Conservation (phyloP, 2,113 vertebrate genomes). For the Burhinus bistriatus region DNA sequence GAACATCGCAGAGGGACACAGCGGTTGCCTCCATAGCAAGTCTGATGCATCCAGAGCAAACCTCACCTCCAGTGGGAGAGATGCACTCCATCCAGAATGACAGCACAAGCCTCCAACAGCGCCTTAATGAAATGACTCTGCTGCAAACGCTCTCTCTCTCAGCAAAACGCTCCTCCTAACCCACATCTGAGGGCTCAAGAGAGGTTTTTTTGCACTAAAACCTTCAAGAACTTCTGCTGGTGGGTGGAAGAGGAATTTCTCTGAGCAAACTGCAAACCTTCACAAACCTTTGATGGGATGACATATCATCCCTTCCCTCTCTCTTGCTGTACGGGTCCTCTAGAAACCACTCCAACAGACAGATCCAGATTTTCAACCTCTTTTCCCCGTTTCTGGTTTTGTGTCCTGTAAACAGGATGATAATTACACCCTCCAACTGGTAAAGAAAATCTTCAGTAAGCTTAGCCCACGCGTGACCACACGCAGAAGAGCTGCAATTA, state of each 20-base stretch:
- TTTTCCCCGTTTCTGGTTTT: background rate
- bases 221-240: background rate
- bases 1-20: background rate
- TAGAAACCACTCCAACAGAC: background rate
- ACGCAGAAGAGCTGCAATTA: background rate
- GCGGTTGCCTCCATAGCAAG: background rate
- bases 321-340: background rate
- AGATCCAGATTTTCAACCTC: background rate
- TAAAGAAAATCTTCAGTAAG: background rate
- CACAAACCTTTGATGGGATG: background rate
- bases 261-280: background rate
- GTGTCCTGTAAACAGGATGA: background rate
- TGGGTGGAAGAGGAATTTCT: background rate
- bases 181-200: background rate
- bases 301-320: background rate
- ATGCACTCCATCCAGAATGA: background rate
- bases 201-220: background rate
- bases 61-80: background rate
- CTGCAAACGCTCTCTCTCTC: background rate
- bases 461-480: background rate
- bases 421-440: background rate
- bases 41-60: background rate
- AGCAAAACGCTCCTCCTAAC: background rate
- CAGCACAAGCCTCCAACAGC: background rate
- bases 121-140: background rate